Percentiles rank a stretch among this genome's conserved stretches.
Conservation (phyloP, 2,888 invertebrate genomes). For the Beris chalybata region DNA sequence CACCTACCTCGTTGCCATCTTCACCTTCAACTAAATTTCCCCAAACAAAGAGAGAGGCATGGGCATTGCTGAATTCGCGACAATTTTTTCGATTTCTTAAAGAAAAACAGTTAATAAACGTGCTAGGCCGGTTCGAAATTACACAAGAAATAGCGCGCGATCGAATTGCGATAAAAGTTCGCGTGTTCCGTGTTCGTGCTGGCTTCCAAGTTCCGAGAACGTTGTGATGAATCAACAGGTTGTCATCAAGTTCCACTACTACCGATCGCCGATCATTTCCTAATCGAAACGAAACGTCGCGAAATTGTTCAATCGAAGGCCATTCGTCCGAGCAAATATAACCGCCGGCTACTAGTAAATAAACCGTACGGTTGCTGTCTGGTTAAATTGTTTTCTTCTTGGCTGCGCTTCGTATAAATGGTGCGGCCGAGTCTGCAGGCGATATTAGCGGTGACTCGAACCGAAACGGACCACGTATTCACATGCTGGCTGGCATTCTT, state of each 20-base stretch:
- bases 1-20: slow-evolving; percentile 34
- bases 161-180: not conserved
- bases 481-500: not conserved
- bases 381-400: too few species aligned
- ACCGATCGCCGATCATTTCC: slow-evolving; percentile 6
- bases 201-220: slow-evolving; percentile 5
- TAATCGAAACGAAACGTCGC: not conserved
- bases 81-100: slow-evolving; percentile 22
- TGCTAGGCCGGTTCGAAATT: slow-evolving; percentile 15
- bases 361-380: too few species aligned
- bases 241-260: slow-evolving; percentile 8
- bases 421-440: too few species aligned
- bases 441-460: too few species aligned
- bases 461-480: too few species aligned
- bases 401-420: too few species aligned
- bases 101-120: slow-evolving; percentile 27
- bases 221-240: slow-evolving; percentile 30
- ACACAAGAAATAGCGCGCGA: not conserved
- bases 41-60: slow-evolving; percentile 44
- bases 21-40: slow-evolving; percentile 42
- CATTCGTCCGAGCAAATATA: too few species aligned
- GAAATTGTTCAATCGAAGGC: not conserved
- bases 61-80: slow-evolving; percentile 40
- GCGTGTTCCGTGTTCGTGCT: too few species aligned
- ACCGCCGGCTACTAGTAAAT: too few species aligned